These are phyloP conservation scores for Pocota personata DNA, from an alignment of 2,888 invertebrate species.

Conservation along the genomic window DNA sequence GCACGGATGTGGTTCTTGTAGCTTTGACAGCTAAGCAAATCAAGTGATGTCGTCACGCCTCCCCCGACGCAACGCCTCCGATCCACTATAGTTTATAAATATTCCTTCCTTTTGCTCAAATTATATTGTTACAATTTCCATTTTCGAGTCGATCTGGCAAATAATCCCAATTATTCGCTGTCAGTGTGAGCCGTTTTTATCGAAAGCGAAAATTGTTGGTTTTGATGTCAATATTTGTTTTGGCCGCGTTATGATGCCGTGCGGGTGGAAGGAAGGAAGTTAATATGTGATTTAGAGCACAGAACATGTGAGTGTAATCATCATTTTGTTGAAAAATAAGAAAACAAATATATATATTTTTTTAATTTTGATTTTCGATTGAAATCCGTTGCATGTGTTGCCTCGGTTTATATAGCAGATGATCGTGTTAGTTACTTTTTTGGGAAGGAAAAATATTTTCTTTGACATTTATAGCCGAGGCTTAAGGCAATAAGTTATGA, in stretches of 20 bases:
- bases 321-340: constrained; percentile 32
- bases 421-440: not conserved
- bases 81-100: constrained; percentile 2
- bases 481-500: not conserved
- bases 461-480: not conserved
- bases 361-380: constrained; percentile 21
- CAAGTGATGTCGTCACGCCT: not conserved
- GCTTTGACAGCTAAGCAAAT: constrained; percentile 24
- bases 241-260: constrained; percentile 23
- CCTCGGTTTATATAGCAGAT: not conserved
- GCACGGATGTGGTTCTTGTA: constrained; percentile 49
- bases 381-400: constrained; percentile 8
- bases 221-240: constrained; percentile 66
- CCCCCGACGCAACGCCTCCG: not conserved
- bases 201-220: constrained; percentile 31
- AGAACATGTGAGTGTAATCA: constrained; percentile 54
- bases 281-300: constrained; percentile 52
- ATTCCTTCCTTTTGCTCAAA: not conserved
- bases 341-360: constrained; percentile 34
- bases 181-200: constrained; percentile 49
- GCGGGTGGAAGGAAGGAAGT: not conserved
- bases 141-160: constrained; percentile 18
- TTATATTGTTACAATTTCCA: constrained; percentile 16
- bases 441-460: not conserved
- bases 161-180: constrained; percentile 40